phyloP scores from a whole-genome alignment of 2,113 vertebrate genomes.

The Hassar affinis region DNA sequence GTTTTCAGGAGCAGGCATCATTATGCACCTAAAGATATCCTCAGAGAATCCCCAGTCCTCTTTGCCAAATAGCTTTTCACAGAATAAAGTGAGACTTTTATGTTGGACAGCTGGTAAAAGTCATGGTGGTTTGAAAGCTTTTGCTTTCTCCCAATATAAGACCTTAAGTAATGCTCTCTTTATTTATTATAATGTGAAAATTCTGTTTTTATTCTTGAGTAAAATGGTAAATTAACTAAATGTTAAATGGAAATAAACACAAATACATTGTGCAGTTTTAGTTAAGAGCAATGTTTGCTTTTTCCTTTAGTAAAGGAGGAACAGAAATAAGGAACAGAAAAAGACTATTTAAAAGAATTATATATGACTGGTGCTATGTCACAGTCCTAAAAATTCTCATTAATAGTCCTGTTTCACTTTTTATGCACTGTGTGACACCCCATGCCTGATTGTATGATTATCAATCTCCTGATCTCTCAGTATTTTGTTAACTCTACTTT shows the following conservation, averaged over 20 bases:
- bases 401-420: neutral
- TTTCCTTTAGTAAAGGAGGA: neutral
- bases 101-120: neutral
- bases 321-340: constrained; percentile 19
- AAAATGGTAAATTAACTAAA: neutral
- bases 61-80: neutral
- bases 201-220: neutral
- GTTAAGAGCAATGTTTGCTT: neutral
- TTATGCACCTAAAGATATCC: neutral
- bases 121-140: neutral
- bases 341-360: neutral
- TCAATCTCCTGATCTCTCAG: neutral
- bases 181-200: neutral
- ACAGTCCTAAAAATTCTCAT: neutral
- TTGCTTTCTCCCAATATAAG: neutral
- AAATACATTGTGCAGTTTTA: neutral
- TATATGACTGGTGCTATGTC: neutral
- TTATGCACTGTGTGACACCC: neutral
- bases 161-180: neutral
- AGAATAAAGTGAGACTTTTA: neutral
- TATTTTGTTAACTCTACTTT: neutral
- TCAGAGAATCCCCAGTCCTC: neutral
- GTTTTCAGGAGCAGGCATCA: neutral
- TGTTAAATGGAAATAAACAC: neutral
- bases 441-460: neutral